Percentiles rank a stretch among this genome's conserved stretches.
phyloP scores from a whole-genome alignment of 1,140 invertebrate species.

The Maconellicoccus hirsutus region DNA sequence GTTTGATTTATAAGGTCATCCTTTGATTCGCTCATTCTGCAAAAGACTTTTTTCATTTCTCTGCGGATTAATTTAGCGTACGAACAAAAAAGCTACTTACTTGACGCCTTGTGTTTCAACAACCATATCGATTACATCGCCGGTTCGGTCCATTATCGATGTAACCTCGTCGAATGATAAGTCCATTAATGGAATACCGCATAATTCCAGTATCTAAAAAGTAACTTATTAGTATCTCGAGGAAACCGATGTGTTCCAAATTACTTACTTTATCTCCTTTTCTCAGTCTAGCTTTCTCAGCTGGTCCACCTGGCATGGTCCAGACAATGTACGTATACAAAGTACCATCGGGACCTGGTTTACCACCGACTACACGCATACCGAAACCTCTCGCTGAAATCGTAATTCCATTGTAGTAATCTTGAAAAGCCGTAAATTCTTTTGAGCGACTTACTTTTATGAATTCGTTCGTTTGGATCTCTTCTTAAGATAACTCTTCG shows the following conservation, averaged over 20 bases:
- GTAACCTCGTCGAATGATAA: slow-evolving; percentile 80
- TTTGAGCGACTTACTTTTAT: slow-evolving; percentile 55
- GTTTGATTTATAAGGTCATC: background rate
- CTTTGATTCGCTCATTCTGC: background rate
- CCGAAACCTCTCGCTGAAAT: slow-evolving; percentile 73
- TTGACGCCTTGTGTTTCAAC: slow-evolving; percentile 65
- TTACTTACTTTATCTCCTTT: slow-evolving; percentile 66
- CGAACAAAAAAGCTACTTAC: slow-evolving; percentile 34
- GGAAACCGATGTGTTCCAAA: no score
- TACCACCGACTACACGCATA: slow-evolving; percentile 84
- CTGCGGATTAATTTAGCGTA: no score
- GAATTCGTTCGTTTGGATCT: slow-evolving; percentile 70
- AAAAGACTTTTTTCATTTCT: no score
- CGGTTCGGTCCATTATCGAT: slow-evolving; percentile 66
- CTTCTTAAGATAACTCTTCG: slow-evolving; percentile 56
- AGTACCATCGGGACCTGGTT: slow-evolving; percentile 63
- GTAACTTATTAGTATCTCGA: no score
- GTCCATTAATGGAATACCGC: slow-evolving; percentile 70
- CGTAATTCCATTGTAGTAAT: slow-evolving; percentile 24
- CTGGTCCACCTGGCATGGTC: slow-evolving; percentile 78
- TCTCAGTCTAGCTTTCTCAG: slow-evolving; percentile 72
- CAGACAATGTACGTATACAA: slow-evolving; percentile 83
- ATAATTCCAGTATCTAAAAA: slow-evolving; percentile 62
- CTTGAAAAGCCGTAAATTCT: background rate
- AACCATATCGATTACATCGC: slow-evolving; percentile 68